Base-by-base conservation (phyloP, 2,797 vertebrate species). In the Halcyon badia region DNA sequence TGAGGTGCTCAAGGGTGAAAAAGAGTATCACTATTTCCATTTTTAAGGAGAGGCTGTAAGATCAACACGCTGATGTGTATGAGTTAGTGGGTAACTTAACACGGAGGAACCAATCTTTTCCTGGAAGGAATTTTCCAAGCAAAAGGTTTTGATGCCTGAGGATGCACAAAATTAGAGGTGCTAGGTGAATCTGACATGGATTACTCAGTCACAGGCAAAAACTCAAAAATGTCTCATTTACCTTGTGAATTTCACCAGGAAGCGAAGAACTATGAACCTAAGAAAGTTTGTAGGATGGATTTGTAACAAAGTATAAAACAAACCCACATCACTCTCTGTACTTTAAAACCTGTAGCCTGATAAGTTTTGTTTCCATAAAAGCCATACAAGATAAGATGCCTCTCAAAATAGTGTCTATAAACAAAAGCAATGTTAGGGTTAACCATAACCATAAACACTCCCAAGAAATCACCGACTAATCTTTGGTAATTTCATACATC, bases 361-460 rank as follows among this genome's bases (percentile, higher is more conserved):
- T 85, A 94, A 75, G 73, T 93, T 96, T 96, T 81, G 60, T 66
- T 83, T 96, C 94, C 72, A 86, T 95, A 96, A 97, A 97, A 97
- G 41, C 69, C 71, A 70, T 94, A 89, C 68, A 96, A 95, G 86
- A 83, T 65, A 95, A 96, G 91, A 94, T 94, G 96, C 94, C 73
- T 80, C 65, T 93, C 89, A 95, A 97, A 96, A 96, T 83, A 97
- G 66, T 54, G 83, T 78, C 82, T 94, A 91, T 93, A 97, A 93
- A 85, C 86, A 87, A 93, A 96, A 97, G 57, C 65, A 75, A 66
- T 93, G 52, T 83, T 92, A 79, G 92, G 90, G 51, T 89, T 90
- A 96, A 82, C 84, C 73, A 92, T 95, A 94, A 95, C 94, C 95
- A 95, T 95, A 96, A 96, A 96, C 68, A 90, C 83, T 96, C 96